Percentiles rank a stretch among this genome's conserved stretches.
Conservation (phyloP, 2,113 vertebrate genomes). For the Xenotilapia flavipinnis region DNA sequence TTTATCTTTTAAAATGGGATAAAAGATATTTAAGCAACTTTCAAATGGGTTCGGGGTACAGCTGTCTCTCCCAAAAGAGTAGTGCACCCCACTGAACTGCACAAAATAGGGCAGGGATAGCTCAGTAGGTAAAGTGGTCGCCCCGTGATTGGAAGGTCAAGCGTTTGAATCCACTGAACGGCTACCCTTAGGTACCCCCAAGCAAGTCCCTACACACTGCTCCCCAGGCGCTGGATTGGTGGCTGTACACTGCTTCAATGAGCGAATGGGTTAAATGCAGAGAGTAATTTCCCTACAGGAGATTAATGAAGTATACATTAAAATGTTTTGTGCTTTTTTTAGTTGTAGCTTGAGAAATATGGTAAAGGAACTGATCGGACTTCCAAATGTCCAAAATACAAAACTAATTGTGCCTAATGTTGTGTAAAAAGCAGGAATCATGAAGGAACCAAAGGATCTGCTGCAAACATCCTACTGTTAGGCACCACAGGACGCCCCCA, state of each 20-base stretch:
- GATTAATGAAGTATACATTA: neutral
- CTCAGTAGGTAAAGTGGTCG: fast-evolving
- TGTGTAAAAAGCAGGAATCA: neutral
- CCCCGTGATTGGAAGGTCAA: fast-evolving
- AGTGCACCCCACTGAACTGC: neutral
- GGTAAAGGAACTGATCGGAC: neutral
- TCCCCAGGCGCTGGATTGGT: neutral
- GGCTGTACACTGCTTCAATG: neutral
- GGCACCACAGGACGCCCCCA: neutral
- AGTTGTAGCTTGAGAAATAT: fast-evolving
- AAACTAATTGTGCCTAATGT: neutral
- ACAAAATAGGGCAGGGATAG: neutral
- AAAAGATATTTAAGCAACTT: neutral
- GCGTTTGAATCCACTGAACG: fast-evolving
- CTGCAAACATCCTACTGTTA: neutral
- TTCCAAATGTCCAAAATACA: neutral
- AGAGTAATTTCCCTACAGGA: neutral
- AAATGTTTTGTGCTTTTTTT: neutral
- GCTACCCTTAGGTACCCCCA: neutral
- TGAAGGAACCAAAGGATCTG: neutral
- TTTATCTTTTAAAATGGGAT: neutral
- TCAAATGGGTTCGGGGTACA: neutral
- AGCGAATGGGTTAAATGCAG: neutral
- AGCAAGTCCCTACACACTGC: neutral
- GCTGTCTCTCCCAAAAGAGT: neutral